phyloP scores from a whole-genome alignment of 2,888 invertebrate genomes.

The Leptothorax acervorum region DNA sequence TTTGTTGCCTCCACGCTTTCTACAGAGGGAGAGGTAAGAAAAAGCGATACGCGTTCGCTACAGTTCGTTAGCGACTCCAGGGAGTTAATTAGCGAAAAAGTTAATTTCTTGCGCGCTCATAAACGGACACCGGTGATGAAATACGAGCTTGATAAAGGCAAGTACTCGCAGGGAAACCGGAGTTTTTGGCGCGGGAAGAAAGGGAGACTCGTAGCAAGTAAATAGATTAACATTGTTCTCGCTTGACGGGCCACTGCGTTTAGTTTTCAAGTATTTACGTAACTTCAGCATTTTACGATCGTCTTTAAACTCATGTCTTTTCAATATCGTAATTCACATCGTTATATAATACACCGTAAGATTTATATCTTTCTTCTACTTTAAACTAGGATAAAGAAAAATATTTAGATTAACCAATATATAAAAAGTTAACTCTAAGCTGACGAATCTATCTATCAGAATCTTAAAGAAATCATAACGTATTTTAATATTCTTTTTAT shows the following conservation, averaged over 20 bases:
- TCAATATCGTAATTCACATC: not conserved
- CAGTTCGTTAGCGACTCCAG: slow-evolving; percentile 83
- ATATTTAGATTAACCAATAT: not conserved
- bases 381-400: not conserved
- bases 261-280: slow-evolving; percentile 31
- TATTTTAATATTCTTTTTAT: not conserved
- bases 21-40: slow-evolving; percentile 60
- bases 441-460: not conserved
- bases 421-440: not conserved
- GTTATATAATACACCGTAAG: not conserved
- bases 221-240: slow-evolving; percentile 82
- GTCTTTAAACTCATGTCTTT: not conserved
- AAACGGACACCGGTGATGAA: slow-evolving; percentile 83
- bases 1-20: slow-evolving; percentile 22
- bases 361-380: not conserved
- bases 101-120: slow-evolving; percentile 84
- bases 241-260: slow-evolving; percentile 64
- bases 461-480: not conserved
- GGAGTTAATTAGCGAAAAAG: slow-evolving; percentile 85
- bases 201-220: slow-evolving; percentile 75
- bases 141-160: slow-evolving; percentile 84
- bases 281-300: not conserved
- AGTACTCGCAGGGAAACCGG: slow-evolving; percentile 78
- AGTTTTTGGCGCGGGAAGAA: slow-evolving; percentile 77
- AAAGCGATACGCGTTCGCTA: slow-evolving; percentile 73